These are phyloP conservation scores for Macrosiphum euphorbiae DNA, from an alignment of 2,888 invertebrate genomes.

Conservation along the genomic window DNA sequence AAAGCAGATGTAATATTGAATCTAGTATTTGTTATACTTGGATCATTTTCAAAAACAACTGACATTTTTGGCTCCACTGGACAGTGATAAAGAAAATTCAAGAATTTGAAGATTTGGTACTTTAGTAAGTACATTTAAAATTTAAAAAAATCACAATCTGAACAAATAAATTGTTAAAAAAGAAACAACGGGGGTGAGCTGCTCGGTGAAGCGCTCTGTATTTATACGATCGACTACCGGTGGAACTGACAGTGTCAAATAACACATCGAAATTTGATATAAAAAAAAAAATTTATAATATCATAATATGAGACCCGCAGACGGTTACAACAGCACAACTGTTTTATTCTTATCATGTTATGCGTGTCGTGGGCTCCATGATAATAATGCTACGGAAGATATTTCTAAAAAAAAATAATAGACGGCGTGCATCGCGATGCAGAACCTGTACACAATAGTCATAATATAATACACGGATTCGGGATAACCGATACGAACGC, in stretches of 20 bases:
- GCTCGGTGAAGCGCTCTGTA: background rate
- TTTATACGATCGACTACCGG: background rate
- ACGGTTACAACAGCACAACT: background rate
- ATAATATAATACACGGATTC: constrained; percentile 6
- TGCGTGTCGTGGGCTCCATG: background rate
- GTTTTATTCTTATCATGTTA: background rate
- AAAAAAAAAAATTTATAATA: background rate
- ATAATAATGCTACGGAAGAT: background rate
- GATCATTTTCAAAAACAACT: too few species aligned
- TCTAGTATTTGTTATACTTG: too few species aligned
- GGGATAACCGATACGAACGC: background rate
- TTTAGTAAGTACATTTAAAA: too few species aligned
- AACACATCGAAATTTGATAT: background rate
- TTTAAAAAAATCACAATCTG: too few species aligned
- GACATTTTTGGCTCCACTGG: too few species aligned
- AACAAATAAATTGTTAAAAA: too few species aligned
- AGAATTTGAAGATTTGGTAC: too few species aligned
- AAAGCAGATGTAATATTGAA: too few species aligned
- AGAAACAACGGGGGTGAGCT: too few species aligned
- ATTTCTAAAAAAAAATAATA: background rate
- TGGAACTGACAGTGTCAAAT: background rate
- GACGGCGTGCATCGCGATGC: background rate
- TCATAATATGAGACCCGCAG: background rate
- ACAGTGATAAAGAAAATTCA: too few species aligned
- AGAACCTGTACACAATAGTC: background rate